phyloP scores from a whole-genome alignment of 2,113 vertebrate species.

The Pangasianodon hypophthalmus region DNA sequence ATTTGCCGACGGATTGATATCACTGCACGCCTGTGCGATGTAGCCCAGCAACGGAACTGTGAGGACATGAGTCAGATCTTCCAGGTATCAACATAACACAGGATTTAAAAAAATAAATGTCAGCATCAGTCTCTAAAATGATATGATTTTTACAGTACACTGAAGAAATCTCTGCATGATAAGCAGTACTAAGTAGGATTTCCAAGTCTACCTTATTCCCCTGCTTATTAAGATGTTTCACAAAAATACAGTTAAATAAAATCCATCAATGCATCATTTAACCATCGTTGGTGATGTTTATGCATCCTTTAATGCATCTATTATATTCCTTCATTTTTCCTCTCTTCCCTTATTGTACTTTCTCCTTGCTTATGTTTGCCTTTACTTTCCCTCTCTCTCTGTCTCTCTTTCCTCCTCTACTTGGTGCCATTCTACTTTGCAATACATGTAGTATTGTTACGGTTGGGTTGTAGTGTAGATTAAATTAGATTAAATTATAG shows the following conservation, averaged over 20 bases:
- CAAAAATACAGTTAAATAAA: background rate
- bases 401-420: background rate
- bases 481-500: background rate
- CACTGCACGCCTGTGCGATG: constrained; percentile 90
- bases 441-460: background rate
- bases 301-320: background rate
- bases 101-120: background rate
- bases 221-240: background rate
- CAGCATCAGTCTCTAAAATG: background rate
- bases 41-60: constrained; percentile 93
- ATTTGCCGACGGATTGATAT: constrained; percentile 95
- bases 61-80: constrained; percentile 91
- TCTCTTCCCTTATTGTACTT: background rate
- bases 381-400: background rate
- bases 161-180: background rate
- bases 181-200: background rate
- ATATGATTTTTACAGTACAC: background rate
- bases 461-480: background rate
- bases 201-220: background rate
- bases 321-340: background rate
- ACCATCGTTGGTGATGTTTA: background rate
- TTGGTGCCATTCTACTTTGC: background rate
- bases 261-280: background rate
- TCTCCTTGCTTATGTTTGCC: background rate
- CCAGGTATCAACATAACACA: constrained; percentile 76